Percentiles rank a stretch among this genome's conserved stretches.
These are phyloP conservation scores for Asarcornis scutulata DNA, from an alignment of 2,113 vertebrate genomes.

Conservation along the genomic window DNA sequence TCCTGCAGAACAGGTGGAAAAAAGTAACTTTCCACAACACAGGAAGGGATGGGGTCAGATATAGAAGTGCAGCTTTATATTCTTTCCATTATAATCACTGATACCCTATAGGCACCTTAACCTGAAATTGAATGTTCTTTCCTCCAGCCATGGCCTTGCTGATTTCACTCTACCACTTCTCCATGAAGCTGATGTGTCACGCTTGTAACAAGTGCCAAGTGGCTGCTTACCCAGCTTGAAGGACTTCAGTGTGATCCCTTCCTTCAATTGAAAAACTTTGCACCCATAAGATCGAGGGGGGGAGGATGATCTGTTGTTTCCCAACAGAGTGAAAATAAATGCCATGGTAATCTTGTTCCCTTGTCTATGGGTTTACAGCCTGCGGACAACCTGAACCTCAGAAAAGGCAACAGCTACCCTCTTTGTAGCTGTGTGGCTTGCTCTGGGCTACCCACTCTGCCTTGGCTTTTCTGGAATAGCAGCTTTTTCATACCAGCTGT, in stretches of 20 bases:
- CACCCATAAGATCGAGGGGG: background rate
- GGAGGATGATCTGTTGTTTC: background rate
- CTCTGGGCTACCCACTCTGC: background rate
- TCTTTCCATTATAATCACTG: background rate
- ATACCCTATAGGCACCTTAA: background rate
- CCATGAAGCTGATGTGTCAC: background rate
- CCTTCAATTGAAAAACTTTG: background rate
- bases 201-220: background rate
- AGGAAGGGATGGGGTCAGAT: background rate
- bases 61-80: background rate
- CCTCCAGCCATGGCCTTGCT: background rate
- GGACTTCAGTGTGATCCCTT: background rate
- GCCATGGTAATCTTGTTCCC: background rate
- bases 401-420: background rate
- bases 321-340: background rate
- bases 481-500: background rate
- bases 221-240: background rate
- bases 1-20: background rate
- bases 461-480: background rate
- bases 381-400: background rate
- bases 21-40: background rate
- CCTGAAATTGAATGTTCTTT: background rate
- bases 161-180: background rate
- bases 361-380: background rate
- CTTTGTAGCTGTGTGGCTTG: background rate